Conservation (phyloP, 2,797 vertebrate species). For the Otus scops region DNA sequence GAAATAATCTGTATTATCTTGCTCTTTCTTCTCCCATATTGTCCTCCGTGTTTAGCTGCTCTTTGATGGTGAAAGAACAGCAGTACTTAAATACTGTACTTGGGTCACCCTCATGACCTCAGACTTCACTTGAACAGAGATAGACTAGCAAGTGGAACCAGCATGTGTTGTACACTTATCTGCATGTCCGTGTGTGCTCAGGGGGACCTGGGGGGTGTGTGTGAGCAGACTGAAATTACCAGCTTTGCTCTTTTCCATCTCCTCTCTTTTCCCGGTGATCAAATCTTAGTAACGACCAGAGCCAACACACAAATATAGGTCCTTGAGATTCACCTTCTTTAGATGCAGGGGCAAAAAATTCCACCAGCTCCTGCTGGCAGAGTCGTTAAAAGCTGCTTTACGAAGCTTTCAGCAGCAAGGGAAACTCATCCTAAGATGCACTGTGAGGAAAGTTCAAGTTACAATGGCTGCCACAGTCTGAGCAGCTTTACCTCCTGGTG, state of each 20-base stretch:
- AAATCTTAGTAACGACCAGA: neutral
- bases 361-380: neutral
- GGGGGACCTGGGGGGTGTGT: neutral
- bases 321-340: neutral
- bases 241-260: neutral
- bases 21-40: neutral
- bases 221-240: neutral
- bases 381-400: neutral
- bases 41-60: neutral
- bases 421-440: neutral
- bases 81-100: neutral
- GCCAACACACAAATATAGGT: neutral
- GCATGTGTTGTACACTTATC: neutral
- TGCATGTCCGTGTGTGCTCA: neutral
- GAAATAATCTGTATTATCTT: neutral
- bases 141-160: neutral
- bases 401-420: neutral
- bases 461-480: slow-evolving; percentile 29
- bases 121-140: neutral
- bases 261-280: neutral
- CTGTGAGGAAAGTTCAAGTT: neutral
- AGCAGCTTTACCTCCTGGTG: slow-evolving; percentile 15
- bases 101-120: neutral
- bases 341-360: neutral
- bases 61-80: neutral